A percentile compares a stretch with the other conserved stretches of the same genome.
Conservation (phyloP, 2,113 vertebrate species). For the Colinus virginianus region DNA sequence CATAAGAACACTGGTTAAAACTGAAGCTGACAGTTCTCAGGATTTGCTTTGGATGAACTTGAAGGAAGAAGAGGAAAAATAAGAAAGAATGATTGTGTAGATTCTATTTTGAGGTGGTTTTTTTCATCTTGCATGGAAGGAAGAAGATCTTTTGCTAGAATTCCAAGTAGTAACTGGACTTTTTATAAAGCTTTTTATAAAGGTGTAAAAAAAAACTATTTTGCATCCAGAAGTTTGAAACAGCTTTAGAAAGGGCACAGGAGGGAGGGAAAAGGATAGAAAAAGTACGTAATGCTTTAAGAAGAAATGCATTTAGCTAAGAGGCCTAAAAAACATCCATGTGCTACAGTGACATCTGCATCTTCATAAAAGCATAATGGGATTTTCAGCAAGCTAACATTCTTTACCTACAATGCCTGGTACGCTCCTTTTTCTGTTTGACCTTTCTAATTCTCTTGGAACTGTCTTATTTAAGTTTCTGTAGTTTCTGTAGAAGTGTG, state of each 20-base stretch:
- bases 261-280: neutral
- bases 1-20: neutral
- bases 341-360: neutral
- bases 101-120: neutral
- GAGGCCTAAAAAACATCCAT: neutral
- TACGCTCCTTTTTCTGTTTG: neutral
- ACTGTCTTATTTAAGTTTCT: neutral
- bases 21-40: neutral
- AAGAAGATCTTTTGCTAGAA: neutral
- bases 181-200: neutral
- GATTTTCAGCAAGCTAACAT: neutral
- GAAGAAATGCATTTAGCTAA: neutral
- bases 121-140: neutral
- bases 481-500: neutral
- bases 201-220: neutral
- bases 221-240: neutral
- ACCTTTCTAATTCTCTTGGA: neutral
- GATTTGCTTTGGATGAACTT: neutral
- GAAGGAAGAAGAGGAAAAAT: neutral
- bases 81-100: neutral
- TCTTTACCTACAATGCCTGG: neutral
- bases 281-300: neutral
- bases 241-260: neutral
- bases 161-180: neutral
- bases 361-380: fast-evolving